A percentile compares a stretch with the other conserved stretches of the same genome.
phyloP scores from a whole-genome alignment of 2,113 vertebrate species.

The Cryptomyrus ogoouensis region DNA sequence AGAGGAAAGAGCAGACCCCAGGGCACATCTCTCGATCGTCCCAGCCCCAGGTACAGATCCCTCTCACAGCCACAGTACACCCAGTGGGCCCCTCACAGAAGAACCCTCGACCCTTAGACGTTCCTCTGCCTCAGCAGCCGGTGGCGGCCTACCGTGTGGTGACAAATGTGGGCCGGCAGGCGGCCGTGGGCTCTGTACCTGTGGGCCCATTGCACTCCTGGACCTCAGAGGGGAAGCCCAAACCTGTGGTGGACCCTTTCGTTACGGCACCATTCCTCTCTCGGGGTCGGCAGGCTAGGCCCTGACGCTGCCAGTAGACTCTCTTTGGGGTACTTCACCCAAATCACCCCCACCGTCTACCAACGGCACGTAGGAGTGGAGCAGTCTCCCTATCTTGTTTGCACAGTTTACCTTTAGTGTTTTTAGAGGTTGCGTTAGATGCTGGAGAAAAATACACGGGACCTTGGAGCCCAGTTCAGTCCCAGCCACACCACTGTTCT shows the following conservation, averaged over 20 bases:
- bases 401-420: not conserved
- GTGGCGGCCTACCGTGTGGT: slow-evolving; percentile 86
- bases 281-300: slow-evolving; percentile 66
- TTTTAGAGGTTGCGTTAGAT: not conserved
- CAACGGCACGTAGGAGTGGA: not conserved
- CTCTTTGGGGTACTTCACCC: not conserved
- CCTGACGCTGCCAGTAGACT: slow-evolving; percentile 9
- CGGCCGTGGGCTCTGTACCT: slow-evolving; percentile 74
- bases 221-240: slow-evolving; percentile 65
- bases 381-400: not conserved
- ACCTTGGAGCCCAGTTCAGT: not conserved
- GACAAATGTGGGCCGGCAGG: slow-evolving; percentile 75
- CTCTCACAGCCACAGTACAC: not conserved
- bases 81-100: not conserved
- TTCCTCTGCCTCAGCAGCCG: slow-evolving; percentile 67
- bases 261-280: slow-evolving; percentile 76
- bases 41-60: not conserved
- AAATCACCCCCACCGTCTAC: not conserved
- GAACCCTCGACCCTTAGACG: slow-evolving; percentile 39
- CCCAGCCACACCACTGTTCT: not conserved
- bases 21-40: slow-evolving; percentile 30
- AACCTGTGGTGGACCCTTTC: slow-evolving; percentile 68
- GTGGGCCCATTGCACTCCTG: slow-evolving; percentile 74
- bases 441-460: not conserved
- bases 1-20: slow-evolving; percentile 58